Conservation (phyloP, 2,888 invertebrate genomes). For the Gryllus longicercus region DNA sequence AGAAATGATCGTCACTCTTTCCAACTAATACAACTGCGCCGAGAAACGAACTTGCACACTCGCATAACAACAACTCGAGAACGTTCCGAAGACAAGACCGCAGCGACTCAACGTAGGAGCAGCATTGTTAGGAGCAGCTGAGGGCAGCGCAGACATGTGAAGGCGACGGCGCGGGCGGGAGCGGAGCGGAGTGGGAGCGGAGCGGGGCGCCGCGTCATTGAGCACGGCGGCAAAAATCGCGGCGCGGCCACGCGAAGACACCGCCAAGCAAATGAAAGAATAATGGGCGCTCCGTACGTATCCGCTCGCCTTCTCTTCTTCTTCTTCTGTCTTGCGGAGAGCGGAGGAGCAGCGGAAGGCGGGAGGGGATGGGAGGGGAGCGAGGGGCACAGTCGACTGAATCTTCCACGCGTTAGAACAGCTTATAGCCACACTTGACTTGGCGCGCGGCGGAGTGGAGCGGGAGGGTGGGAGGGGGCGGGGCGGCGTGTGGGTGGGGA, state of each 20-base stretch:
- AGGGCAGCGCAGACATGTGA: too few species aligned
- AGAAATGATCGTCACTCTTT: too few species aligned
- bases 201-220: neutral
- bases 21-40: too few species aligned
- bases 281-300: slow-evolving; percentile 3
- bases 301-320: neutral
- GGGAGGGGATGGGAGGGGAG: too few species aligned
- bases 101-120: too few species aligned
- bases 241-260: neutral
- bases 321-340: neutral
- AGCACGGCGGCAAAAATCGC: neutral
- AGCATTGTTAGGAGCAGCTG: too few species aligned
- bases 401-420: slow-evolving; percentile 17
- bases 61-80: too few species aligned
- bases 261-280: neutral
- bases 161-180: too few species aligned
- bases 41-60: too few species aligned
- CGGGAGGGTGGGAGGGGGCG: neutral
- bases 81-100: too few species aligned
- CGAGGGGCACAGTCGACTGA: neutral
- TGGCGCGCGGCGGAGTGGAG: neutral
- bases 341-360: too few species aligned
- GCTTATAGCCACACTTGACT: slow-evolving; percentile 10
- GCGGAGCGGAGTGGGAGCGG: too few species aligned
- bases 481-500: neutral